phyloP scores from a whole-genome alignment of 2,797 vertebrate genomes.

The Scyliorhinus canicula region DNA sequence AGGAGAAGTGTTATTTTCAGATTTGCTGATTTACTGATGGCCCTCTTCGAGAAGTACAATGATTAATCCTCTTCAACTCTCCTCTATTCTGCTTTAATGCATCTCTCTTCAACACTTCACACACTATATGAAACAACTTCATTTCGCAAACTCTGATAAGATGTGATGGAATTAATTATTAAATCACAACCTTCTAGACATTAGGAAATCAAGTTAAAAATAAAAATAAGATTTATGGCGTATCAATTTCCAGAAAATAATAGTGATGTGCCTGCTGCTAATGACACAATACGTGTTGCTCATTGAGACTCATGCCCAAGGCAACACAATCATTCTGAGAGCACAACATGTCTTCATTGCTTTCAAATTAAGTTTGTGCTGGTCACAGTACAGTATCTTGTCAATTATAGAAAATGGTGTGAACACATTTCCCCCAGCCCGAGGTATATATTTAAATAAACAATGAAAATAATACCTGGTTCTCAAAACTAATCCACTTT shows the following conservation, averaged over 20 bases:
- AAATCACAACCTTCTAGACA: not conserved
- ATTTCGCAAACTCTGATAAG: not conserved
- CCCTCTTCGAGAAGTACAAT: not conserved
- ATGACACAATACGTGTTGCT: not conserved
- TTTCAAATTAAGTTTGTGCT: not conserved
- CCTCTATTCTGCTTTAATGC: not conserved
- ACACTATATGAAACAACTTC: slow-evolving; percentile 1
- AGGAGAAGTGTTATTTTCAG: not conserved
- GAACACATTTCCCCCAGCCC: not conserved
- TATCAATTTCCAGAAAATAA: slow-evolving; percentile 24
- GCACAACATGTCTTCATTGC: not conserved
- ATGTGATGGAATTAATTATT: not conserved
- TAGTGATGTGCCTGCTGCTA: not conserved
- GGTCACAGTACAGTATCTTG: not conserved
- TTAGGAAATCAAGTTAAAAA: slow-evolving; percentile 33
- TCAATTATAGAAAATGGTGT: not conserved
- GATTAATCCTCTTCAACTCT: not conserved
- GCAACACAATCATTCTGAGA: not conserved
- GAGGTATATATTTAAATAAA: not conserved
- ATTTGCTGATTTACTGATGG: not conserved
- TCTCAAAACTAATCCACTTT: not conserved
- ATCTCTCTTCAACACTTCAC: not conserved
- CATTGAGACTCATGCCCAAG: slow-evolving; percentile 21
- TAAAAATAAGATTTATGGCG: slow-evolving; percentile 21
- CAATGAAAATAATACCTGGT: not conserved